Evolutionary conservation across 2,888 invertebrate species (phyloP), one percentile per base, ranked within the genome.

Genomic region (Heterodera filipjevi): DNA sequence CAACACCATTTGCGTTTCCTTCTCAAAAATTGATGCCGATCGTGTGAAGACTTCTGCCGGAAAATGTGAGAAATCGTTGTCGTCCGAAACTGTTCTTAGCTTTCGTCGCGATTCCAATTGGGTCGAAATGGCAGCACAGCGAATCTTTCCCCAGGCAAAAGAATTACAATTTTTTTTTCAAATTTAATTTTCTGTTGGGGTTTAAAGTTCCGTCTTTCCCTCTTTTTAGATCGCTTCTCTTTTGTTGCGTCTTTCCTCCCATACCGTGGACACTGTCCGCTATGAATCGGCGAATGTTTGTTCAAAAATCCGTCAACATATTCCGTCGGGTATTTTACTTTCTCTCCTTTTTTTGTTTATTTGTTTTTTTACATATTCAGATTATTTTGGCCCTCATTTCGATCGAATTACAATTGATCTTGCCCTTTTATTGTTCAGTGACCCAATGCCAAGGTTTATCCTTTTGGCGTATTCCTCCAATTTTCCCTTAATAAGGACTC

Each of bases 101-200:
- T 46, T 79, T 46, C 22, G 71, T 30, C 59, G 79, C 22, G 30
- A 76, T 27, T 22, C 39, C 0, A 59, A 76, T 39, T 80, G 80
- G 80, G 22, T 66, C 27, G 12, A 68, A 64, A 80, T 76, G 80
- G 80, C 80, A 30, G 44, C 73, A 27, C 32, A 46, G 27, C 77
- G 64, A 46, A 46, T 80, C 19, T 49, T 80, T 12, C 80, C 80
- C 16, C 68, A 73, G 77, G 78, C 44, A 59, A 74, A 30, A n/a
- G n/a, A 39, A 53, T 1, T 3, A 32, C 33, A 39, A 3, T 39
- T 3, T 8, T n/a, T 72, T 76, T 64, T 27, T 1, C 22, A 16
- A 5, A 33, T n/a, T 76, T 16, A 27, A n/a, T 33, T 68, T 16
- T 59, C 22, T 35, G n/a, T n/a, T n/a, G n/a, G n/a, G n/a, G n/a